Evolutionary conservation across 2,888 invertebrate species (phyloP), one percentile per base, ranked within the genome.

Genomic region (Himalopsyche japonica): DNA sequence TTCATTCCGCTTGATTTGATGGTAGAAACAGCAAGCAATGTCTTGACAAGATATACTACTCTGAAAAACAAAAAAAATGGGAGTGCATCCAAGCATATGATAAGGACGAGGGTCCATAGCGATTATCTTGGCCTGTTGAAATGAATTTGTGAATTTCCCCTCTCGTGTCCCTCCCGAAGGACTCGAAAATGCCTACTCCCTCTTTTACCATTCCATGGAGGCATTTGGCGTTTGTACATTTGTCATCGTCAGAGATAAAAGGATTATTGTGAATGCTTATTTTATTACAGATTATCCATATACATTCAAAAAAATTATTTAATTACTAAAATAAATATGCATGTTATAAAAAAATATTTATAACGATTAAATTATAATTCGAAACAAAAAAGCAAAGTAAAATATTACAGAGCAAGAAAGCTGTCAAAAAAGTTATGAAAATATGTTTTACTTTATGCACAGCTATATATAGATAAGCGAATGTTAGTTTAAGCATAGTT

Each of bases 101-200:
- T 84, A 82, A 84, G 84, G 84, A 82, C 76, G 84, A 84, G 84
- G 84, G 82, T 84, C 79, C 81, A 79, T 76, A 32, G 49, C 77
- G 79, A 85, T 82, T 81, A 85, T 82, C 78, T 70, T 64, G 20
- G 57, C 57, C 85, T 78, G 79, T 82, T 85, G 78, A 85, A 77
- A 81, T 82, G 85, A 57, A 57, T 57, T 57, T 57, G 20, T 57
- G 37, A 64, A 57, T 43, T 57, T 70, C 79, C 81, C 81, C 84
- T 47, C 49, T 77, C 57, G 78, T 48, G 57, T 79, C 24, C 43
- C 30, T 32, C 49, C 80, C 32, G 47, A 80, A 81, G 57, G 57
- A 57, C 57, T 24, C 57, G 57, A 57, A 57, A 57, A 57, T 57
- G 57, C 57, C 20, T 57, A 57, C 57, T 57, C 57, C 20, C 57